A percentile compares a stretch with the other conserved stretches of the same genome.
phyloP scores from a whole-genome alignment of 2,797 vertebrate species.

The Eulemur albifrons region DNA sequence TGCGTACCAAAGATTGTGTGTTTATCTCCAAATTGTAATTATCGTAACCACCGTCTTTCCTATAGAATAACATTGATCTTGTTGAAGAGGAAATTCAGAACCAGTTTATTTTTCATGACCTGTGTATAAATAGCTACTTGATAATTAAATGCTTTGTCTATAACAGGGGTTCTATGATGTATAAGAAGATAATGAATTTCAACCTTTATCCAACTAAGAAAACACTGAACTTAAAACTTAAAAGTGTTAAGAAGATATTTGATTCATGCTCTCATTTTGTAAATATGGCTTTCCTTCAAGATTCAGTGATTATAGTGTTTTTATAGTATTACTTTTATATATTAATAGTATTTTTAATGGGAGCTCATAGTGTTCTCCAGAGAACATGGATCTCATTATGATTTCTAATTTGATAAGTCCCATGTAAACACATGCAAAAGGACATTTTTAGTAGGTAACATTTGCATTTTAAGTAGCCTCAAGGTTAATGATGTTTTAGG shows the following conservation, averaged over 20 bases:
- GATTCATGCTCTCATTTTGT: not conserved
- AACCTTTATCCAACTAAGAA: not conserved
- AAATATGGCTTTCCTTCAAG: slow-evolving; percentile 26
- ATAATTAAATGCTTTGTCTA: not conserved
- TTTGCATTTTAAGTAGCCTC: slow-evolving; percentile 25
- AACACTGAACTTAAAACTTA: slow-evolving; percentile 8
- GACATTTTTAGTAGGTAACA: not conserved
- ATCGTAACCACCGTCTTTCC: not conserved
- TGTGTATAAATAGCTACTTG: not conserved
- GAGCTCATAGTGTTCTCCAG: not conserved
- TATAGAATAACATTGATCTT: not conserved
- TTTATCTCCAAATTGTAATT: slow-evolving; percentile 32
- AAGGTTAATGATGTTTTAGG: not conserved
- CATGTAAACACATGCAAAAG: not conserved
- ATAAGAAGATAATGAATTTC: slow-evolving; percentile 5
- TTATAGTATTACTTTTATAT: not conserved
- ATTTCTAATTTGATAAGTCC: slow-evolving; percentile 19
- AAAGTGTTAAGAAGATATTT: slow-evolving; percentile 7
- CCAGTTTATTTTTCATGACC: not conserved
- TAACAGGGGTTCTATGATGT: not conserved
- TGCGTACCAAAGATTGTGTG: not conserved
- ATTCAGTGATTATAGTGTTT: not conserved
- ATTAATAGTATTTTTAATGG: not conserved
- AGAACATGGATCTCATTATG: not conserved
- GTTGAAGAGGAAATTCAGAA: not conserved